Evolutionary conservation across 2,888 invertebrate species (phyloP), one percentile per base, ranked within the genome.

Genomic region (Sphecodes monilicornis): DNA sequence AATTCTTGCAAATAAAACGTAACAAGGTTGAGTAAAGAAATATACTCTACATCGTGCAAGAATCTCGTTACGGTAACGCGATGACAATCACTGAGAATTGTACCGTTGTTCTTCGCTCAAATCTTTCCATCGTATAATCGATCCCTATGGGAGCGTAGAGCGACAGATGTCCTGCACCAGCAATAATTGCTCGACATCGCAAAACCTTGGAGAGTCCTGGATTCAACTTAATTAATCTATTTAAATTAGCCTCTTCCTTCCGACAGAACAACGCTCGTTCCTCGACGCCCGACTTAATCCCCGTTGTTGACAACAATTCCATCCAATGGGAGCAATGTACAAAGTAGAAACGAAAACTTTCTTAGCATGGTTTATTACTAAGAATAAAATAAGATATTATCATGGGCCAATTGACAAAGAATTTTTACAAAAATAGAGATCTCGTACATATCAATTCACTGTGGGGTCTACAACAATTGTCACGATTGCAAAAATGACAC

Each of bases 151-250:
- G 73, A 82, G 81, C 80, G 82, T 78, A 26, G 77, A 82, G 39
- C 80, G 80, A 82, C 84, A 83, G 86, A 86, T 86, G 87, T 86
- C 78, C 80, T 60, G 70, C 78, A 64, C 82, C 79, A 78, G 81
- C 82, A 87, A 87, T 87, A 87, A 87, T 86, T 87, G 84, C 84
- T 70, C 66, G 86, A 82, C 81, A 82, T 82, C 54, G 80, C 78
- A 76, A 86, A 80, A 84, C 79, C 78, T 32, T 22, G 39, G 69
- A 69, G 43, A 46, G 60, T 11, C 36, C 32, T 18, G 69, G 82
- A 68, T 80, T 80, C 81, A 60, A 86, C 86, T 89, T 89, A 89
- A 88, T 88, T 89, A 89, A 87, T 88, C 85, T 82, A 88, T 88
- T 88, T 87, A 89, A 89, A 89, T 89, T 85, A 89, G 80, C 85